phyloP scores from a whole-genome alignment of 2,113 vertebrate genomes.

The Pelodiscus sinensis region DNA sequence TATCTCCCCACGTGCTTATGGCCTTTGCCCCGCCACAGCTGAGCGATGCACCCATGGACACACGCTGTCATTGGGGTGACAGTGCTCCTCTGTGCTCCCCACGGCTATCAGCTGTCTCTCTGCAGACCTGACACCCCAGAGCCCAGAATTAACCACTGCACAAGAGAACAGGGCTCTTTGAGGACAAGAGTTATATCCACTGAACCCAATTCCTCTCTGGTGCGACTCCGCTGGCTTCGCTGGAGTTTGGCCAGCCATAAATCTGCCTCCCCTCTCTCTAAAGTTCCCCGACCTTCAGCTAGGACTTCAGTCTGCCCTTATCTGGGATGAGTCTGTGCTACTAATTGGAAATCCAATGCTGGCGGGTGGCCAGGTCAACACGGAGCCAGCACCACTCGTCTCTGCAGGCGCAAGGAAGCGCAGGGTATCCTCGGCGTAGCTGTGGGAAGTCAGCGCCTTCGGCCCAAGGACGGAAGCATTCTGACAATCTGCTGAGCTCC shows the following conservation, averaged over 20 bases:
- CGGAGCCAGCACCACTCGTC: slow-evolving; percentile 66
- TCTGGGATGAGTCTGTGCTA: slow-evolving; percentile 54
- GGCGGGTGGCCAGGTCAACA: slow-evolving; percentile 63
- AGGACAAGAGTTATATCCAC: fast-evolving
- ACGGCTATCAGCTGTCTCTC: neutral
- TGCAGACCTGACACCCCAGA: neutral
- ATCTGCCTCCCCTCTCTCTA: neutral
- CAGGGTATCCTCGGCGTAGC: slow-evolving; percentile 54
- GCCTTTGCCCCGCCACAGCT: fast-evolving
- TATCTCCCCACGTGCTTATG: neutral
- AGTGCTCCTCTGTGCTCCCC: neutral
- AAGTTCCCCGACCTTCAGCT: slow-evolving; percentile 68
- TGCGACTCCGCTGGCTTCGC: neutral
- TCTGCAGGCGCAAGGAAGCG: slow-evolving; percentile 64
- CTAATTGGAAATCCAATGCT: slow-evolving; percentile 75
- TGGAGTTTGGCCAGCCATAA: neutral
- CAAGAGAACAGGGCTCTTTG: neutral
- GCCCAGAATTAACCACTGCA: neutral
- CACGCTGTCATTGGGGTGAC: neutral
- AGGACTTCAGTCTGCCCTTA: slow-evolving; percentile 55
- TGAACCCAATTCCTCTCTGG: neutral
- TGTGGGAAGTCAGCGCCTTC: slow-evolving; percentile 37
- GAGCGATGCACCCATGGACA: neutral
- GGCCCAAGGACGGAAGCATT: neutral
- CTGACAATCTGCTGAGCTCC: neutral